Percentiles rank a stretch among this genome's conserved stretches.
phyloP scores from a whole-genome alignment of 1,140 invertebrate species.

The Drosophila varians region DNA sequence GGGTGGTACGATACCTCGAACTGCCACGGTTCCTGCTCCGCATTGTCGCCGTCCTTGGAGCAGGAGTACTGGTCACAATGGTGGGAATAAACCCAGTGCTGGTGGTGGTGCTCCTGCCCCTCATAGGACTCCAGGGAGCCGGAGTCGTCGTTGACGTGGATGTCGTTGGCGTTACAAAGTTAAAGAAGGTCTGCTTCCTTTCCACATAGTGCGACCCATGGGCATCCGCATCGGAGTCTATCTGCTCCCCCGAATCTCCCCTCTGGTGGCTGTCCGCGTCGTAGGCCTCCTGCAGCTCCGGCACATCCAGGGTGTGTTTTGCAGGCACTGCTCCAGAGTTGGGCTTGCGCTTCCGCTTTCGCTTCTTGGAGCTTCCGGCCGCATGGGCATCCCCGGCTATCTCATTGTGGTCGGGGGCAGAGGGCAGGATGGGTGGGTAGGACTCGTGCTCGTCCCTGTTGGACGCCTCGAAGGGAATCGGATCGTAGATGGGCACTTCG shows the following conservation, averaged over 20 bases:
- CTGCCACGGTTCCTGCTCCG: slow-evolving; percentile 20
- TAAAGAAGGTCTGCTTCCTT: slow-evolving; percentile 43
- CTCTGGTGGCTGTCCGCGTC: slow-evolving; percentile 46
- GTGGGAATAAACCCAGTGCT: slow-evolving; percentile 47
- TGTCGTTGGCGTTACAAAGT: slow-evolving; percentile 26
- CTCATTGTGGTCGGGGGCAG: slow-evolving; percentile 24
- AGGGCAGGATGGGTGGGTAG: slow-evolving; percentile 59
- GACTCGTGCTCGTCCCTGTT: slow-evolving; percentile 68
- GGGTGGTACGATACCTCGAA: slow-evolving; percentile 50
- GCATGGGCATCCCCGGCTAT: slow-evolving; percentile 51
- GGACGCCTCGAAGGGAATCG: slow-evolving; percentile 74
- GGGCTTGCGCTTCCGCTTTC: slow-evolving; percentile 57
- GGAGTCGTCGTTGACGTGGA: slow-evolving; percentile 28
- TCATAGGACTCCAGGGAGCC: slow-evolving; percentile 73
- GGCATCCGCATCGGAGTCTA: slow-evolving; percentile 50
- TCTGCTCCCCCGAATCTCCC: slow-evolving; percentile 24
- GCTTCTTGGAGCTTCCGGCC: slow-evolving; percentile 50
- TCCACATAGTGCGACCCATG: slow-evolving; percentile 58
- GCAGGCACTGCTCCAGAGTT: not conserved
- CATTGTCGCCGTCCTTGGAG: not conserved
- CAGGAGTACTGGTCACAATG: slow-evolving; percentile 46
- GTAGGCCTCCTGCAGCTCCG: slow-evolving; percentile 72
- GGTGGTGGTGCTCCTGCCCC: slow-evolving; percentile 34
- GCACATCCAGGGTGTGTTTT: slow-evolving; percentile 58
- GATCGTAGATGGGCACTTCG: slow-evolving; percentile 80